These are phyloP conservation scores for Epsilonema sp. DNA, from an alignment of 2,888 invertebrate genomes.

Conservation along the genomic window DNA sequence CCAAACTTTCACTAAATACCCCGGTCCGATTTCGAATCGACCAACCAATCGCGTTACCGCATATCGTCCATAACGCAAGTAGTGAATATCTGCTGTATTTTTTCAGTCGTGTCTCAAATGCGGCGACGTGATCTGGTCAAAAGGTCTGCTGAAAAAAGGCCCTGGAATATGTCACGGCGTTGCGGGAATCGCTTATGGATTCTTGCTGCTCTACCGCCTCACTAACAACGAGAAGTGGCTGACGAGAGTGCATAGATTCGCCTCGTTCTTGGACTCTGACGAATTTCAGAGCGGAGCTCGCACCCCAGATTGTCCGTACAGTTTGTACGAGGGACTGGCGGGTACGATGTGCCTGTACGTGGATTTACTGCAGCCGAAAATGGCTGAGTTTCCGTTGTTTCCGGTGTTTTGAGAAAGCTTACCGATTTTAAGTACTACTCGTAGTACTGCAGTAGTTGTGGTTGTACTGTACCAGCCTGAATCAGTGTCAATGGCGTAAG, in stretches of 20 bases:
- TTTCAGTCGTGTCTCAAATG: constrained; percentile 46
- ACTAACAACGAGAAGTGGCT: constrained; percentile 34
- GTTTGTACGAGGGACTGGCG: constrained; percentile 64
- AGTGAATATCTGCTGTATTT: too few species aligned
- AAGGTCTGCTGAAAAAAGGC: constrained; percentile 62
- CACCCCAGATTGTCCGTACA: constrained; percentile 58
- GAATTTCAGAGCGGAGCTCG: constrained; percentile 47
- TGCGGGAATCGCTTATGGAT: constrained; percentile 59
- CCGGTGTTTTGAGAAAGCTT: constrained; percentile 51
- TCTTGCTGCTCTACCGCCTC: constrained; percentile 51
- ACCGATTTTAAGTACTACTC: too few species aligned
- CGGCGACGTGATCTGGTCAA: constrained; percentile 57
- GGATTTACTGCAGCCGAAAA: constrained; percentile 51
- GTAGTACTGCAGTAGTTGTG: too few species aligned
- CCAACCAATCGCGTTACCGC: too few species aligned
- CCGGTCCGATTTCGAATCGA: too few species aligned
- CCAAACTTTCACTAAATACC: too few species aligned
- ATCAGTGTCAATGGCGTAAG: too few species aligned
- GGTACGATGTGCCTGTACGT: constrained; percentile 62
- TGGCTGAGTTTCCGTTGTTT: constrained; percentile 61
- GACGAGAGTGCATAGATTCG: constrained; percentile 46
- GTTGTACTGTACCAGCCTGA: too few species aligned
- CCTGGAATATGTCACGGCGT: constrained; percentile 72
- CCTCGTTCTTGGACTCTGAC: constrained; percentile 44
- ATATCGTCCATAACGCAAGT: too few species aligned